These are phyloP conservation scores for Polymixis flavicincta DNA, from an alignment of 2,888 invertebrate genomes.

Conservation along the genomic window DNA sequence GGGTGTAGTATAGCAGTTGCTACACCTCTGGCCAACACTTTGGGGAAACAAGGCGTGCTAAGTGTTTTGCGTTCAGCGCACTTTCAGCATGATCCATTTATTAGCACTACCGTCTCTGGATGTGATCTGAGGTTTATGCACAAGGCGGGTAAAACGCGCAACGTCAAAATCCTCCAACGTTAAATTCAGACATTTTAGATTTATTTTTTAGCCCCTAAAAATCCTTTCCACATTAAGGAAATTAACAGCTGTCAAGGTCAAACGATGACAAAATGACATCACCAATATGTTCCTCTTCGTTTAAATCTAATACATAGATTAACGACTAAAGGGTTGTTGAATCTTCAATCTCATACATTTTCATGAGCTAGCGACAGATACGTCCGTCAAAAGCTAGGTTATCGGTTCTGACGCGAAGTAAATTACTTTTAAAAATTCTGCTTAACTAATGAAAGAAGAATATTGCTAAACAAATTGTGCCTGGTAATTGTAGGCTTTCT, in stretches of 20 bases:
- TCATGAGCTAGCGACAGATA: conserved; percentile 61
- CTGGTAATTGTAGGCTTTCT: not conserved
- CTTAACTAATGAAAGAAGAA: conserved; percentile 1
- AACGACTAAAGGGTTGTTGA: conserved; percentile 41
- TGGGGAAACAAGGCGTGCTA: too few species aligned
- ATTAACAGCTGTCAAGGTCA: not conserved
- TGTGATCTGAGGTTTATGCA: not conserved
- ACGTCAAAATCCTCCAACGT: not conserved
- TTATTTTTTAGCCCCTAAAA: too few species aligned
- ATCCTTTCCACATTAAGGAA: too few species aligned
- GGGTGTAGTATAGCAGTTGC: too few species aligned
- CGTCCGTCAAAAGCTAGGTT: conserved; percentile 41
- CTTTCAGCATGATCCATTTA: not conserved
- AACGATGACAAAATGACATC: not conserved
- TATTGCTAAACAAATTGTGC: conserved; percentile 14
- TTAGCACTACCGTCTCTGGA: not conserved
- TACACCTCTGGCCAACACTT: too few species aligned
- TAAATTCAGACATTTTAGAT: not conserved
- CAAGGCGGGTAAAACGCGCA: not conserved
- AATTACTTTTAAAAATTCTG: conserved; percentile 64
- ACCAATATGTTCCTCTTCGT: not conserved
- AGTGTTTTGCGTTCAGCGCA: not conserved
- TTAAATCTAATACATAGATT: conserved; percentile 15
- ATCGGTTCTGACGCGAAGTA: conserved; percentile 64
- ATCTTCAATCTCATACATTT: conserved; percentile 63